phyloP scores from a whole-genome alignment of 2,113 vertebrate species.

The Bufo gargarizans region DNA sequence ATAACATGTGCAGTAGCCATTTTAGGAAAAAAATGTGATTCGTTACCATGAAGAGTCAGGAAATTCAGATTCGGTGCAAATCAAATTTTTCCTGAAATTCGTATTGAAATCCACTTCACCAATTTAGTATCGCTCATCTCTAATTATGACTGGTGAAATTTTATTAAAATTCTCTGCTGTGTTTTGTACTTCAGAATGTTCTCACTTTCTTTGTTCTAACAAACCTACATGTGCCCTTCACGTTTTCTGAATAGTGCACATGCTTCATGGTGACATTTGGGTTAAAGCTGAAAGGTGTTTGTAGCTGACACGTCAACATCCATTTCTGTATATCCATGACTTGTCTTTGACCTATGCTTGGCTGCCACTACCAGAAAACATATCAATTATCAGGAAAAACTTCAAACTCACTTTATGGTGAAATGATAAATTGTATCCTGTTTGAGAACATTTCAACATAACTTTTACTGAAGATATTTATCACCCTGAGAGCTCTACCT shows the following conservation, averaged over 20 bases:
- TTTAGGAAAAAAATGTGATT: too few relatives aligned
- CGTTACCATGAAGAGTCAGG: too few relatives aligned
- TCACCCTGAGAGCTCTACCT: not conserved
- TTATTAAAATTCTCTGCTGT: not conserved
- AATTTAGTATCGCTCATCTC: too few relatives aligned
- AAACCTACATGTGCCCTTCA: not conserved
- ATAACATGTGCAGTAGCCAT: too few relatives aligned
- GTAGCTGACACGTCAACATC: not conserved
- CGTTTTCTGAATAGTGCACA: not conserved
- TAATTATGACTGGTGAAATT: not conserved
- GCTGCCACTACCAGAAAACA: slow-evolving; percentile 4
- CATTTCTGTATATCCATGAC: not conserved
- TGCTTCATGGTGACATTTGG: not conserved
- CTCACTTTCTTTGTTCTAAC: not conserved
- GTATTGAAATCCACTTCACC: too few relatives aligned
- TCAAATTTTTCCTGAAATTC: too few relatives aligned
- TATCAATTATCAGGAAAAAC: not conserved
- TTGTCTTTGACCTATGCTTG: not conserved
- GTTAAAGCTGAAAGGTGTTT: not conserved
- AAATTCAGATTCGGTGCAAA: too few relatives aligned
- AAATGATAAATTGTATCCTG: not conserved
- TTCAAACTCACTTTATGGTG: not conserved
- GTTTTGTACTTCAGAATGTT: not conserved
- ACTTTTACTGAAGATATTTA: not conserved
- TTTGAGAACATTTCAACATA: not conserved